These are phyloP conservation scores for Volucella zonaria DNA, from an alignment of 2,888 invertebrate genomes.

Conservation along the genomic window DNA sequence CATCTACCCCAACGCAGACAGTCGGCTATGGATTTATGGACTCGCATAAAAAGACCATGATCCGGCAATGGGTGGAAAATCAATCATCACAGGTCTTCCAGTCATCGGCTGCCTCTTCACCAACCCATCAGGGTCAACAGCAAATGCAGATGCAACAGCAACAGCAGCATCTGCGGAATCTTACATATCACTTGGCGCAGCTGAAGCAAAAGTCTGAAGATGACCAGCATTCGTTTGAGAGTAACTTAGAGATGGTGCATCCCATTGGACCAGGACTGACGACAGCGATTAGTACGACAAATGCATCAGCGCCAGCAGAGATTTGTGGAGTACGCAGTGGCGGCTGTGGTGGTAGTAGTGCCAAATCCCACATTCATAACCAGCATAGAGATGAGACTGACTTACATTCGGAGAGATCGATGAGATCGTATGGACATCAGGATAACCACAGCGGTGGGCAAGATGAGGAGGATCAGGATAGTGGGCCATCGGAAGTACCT, in stretches of 20 bases:
- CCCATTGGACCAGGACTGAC: constrained; percentile 86
- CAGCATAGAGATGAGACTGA: constrained; percentile 82
- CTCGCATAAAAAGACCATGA: constrained; percentile 95
- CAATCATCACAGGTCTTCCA: constrained; percentile 91
- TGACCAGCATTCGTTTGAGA: constrained; percentile 82
- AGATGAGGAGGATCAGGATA: constrained; percentile 90
- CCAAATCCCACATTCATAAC: constrained; percentile 68
- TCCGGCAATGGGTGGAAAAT: constrained; percentile 95
- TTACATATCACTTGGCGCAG: constrained; percentile 84
- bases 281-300: constrained; percentile 78
- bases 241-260: constrained; percentile 84
- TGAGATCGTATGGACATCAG: constrained; percentile 74
- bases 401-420: constrained; percentile 80
- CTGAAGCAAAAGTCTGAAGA: constrained; percentile 84
- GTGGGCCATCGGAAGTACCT: constrained; percentile 92
- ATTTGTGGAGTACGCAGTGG: constrained; percentile 74
- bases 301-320: constrained; percentile 77
- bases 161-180: constrained; percentile 83
- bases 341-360: constrained; percentile 64
- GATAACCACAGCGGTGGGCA: constrained; percentile 78
- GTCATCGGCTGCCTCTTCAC: constrained; percentile 84
- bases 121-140: constrained; percentile 77
- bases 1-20: constrained; percentile 77
- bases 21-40: constrained; percentile 94
- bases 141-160: constrained; percentile 75